phyloP scores from a whole-genome alignment of 2,113 vertebrate genomes.

The Mirounga angustirostris region DNA sequence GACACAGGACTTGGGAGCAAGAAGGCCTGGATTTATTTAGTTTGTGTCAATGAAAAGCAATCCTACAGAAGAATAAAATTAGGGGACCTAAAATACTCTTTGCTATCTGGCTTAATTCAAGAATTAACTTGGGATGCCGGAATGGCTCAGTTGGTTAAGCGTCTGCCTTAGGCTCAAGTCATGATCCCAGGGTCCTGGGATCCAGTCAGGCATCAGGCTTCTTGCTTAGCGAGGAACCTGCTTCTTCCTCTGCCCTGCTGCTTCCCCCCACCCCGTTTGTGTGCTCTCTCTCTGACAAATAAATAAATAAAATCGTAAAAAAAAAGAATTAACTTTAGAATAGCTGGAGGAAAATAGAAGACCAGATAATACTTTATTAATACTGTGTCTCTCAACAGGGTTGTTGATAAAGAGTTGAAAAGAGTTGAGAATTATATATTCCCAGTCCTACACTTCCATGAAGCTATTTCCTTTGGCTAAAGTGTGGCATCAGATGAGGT shows the following conservation, averaged over 20 bases:
- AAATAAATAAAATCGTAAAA: too few species aligned
- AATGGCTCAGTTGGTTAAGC: background rate
- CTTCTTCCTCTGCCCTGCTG: too few species aligned
- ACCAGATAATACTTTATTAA: background rate
- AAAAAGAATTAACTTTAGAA: background rate
- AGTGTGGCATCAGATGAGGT: background rate
- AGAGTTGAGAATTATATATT: background rate
- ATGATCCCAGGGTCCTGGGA: too few species aligned
- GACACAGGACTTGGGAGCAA: background rate
- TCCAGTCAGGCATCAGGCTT: background rate
- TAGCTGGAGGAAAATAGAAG: background rate
- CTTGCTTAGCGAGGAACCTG: too few species aligned
- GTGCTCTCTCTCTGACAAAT: too few species aligned
- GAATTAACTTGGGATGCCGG: background rate
- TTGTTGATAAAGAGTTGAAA: background rate
- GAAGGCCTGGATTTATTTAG: background rate
- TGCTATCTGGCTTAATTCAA: background rate
- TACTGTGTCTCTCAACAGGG: background rate
- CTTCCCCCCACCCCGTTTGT: too few species aligned
- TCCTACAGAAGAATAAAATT: background rate
- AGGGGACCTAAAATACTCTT: background rate
- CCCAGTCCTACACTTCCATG: background rate
- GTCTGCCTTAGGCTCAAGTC: background rate
- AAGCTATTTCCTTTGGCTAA: background rate
- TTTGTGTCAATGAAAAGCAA: background rate